phyloP scores from a whole-genome alignment of 1,140 invertebrate species.

The Caenorhabditis remanei region DNA sequence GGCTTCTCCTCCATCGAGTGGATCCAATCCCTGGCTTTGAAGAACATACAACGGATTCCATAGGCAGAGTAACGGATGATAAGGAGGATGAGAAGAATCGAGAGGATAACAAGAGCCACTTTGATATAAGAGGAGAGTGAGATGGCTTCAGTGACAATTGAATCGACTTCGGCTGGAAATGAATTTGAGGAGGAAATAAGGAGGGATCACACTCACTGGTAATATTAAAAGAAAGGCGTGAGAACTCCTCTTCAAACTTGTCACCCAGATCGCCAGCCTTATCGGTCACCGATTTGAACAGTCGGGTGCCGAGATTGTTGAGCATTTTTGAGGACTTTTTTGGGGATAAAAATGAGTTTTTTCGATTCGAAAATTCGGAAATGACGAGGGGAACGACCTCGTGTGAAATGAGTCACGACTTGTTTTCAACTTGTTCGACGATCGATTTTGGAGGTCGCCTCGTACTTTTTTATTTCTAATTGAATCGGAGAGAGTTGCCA shows the following conservation, averaged over 20 bases:
- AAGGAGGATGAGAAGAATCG: constrained; percentile 44
- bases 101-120: constrained; percentile 61
- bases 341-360: background rate
- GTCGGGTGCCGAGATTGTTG: constrained; percentile 61
- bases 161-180: constrained; percentile 62
- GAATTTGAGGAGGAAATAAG: background rate
- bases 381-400: too few relatives aligned
- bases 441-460: background rate
- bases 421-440: constrained; percentile 31
- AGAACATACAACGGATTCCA: constrained; percentile 47
- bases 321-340: constrained; percentile 14
- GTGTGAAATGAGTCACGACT: too few relatives aligned
- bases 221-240: constrained; percentile 57
- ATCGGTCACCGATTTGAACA: constrained; percentile 65
- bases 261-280: constrained; percentile 64
- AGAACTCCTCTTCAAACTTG: constrained; percentile 64
- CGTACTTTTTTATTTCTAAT: background rate
- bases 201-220: constrained; percentile 52
- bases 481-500: background rate
- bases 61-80: constrained; percentile 51
- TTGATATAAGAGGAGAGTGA: constrained; percentile 62
- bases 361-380: background rate
- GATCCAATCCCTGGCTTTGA: constrained; percentile 61
- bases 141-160: constrained; percentile 56
- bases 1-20: constrained; percentile 46